Percentiles rank a stretch among this genome's conserved stretches.
Conservation (phyloP, 2,113 vertebrate genomes). For the Smithornis capensis region DNA sequence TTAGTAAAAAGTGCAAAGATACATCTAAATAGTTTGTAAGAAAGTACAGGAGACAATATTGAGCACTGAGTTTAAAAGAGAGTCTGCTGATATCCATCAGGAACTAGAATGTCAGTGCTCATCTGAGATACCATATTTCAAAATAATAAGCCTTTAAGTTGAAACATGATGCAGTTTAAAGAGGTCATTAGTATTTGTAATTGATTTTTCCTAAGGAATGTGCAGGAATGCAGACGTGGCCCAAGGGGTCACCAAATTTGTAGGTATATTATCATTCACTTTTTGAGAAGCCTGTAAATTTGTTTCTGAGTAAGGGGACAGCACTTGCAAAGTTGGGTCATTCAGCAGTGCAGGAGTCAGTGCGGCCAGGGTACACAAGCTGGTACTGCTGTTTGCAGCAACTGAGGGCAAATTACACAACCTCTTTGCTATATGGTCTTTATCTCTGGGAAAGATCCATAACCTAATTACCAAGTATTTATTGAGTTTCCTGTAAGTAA, state of each 20-base stretch:
- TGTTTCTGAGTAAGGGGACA: background rate
- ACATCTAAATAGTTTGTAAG: background rate
- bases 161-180: background rate
- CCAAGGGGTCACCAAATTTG: background rate
- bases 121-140: background rate
- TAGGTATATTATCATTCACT: background rate
- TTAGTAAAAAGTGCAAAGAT: background rate
- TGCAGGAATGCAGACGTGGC: background rate
- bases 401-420: background rate
- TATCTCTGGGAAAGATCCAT: background rate
- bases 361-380: fast-evolving
- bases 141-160: slow-evolving; percentile 20
- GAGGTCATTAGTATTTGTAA: slow-evolving; percentile 13
- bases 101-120: background rate
- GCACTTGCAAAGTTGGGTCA: fast-evolving
- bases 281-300: background rate
- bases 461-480: background rate
- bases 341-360: fast-evolving
- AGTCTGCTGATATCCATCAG: background rate
- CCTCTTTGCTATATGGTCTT: background rate
- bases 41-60: background rate
- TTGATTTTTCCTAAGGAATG: background rate
- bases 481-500: background rate
- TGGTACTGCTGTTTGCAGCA: background rate
- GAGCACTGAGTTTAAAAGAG: background rate